A percentile compares a stretch with the other conserved stretches of the same genome.
These are phyloP conservation scores for Polyploca ridens DNA, from an alignment of 2,888 invertebrate species.

Conservation along the genomic window DNA sequence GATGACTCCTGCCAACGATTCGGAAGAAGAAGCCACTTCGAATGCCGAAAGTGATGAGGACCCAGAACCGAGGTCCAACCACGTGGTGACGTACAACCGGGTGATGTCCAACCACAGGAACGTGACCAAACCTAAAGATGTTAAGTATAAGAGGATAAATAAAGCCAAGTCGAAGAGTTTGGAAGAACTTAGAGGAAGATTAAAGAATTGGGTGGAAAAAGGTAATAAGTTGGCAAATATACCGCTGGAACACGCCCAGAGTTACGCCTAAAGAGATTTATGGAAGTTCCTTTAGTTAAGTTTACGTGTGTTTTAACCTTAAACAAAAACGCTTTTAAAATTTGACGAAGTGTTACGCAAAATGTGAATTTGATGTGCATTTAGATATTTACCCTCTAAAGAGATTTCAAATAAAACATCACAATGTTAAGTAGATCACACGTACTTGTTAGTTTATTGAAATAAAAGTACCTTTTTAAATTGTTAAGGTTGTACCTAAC, in stretches of 20 bases:
- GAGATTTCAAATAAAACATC: conserved; percentile 12
- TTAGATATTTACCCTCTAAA: conserved; percentile 9
- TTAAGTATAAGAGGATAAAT: conserved; percentile 95
- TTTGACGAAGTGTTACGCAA: background rate
- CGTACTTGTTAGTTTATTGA: conserved; percentile 22
- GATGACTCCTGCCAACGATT: conserved; percentile 72
- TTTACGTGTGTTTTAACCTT: conserved; percentile 18
- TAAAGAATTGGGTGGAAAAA: conserved; percentile 94
- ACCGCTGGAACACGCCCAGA: conserved; percentile 88
- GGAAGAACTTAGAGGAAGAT: conserved; percentile 91
- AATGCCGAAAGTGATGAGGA: conserved; percentile 76
- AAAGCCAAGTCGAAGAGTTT: conserved; percentile 95
- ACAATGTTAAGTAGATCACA: conserved; percentile 20
- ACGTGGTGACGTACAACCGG: conserved; percentile 91
- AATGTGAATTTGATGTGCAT: conserved; percentile 10
- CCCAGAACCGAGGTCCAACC: conserved; percentile 72
- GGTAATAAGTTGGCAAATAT: conserved; percentile 88
- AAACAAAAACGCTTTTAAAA: conserved; percentile 14
- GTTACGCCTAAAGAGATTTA: conserved; percentile 78
- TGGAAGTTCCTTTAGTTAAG: conserved; percentile 61
- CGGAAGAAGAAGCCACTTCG: conserved; percentile 74
- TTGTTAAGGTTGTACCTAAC: conserved; percentile 47
- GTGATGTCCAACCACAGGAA: conserved; percentile 96
- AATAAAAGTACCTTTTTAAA: conserved; percentile 42
- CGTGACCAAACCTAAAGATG: conserved; percentile 95